Evolutionary conservation across 2,888 invertebrate genomes (phyloP), one percentile per base, ranked within the genome.

Genomic region (Platypus cylindrus): DNA sequence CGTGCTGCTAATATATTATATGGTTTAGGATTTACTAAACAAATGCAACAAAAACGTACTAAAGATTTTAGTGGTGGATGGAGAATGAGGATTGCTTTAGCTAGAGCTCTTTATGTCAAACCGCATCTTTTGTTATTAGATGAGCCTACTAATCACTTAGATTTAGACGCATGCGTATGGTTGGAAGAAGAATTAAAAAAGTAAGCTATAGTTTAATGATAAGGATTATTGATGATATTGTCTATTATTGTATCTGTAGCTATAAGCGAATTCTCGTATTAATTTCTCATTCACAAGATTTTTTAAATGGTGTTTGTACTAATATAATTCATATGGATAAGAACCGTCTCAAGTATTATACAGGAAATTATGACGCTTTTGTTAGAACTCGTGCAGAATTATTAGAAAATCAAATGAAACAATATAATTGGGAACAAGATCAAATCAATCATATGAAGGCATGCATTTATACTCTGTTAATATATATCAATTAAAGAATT

Each of bases 391-490:
- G 94, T 43, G 71, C 83, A 71, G 98, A 99, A 59, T 66, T 95
- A 50, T 67, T 94, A 43, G 98, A 98, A 63, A 98, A 98, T 63
- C 98, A 99, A 66, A 86, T 84, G 76, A 99, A 99, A 61, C 90
- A 91, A 56, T 98, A 95, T 65, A 91, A 94, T 54, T 98, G 98
- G 98, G 97, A 99, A 63, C 98, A 99, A 61, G 93, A 94, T 64
- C 97, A 98, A 65, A 97, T 99, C 44, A 73, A 90, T 40, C 91
- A 98, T 56, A 99, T 98, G 97, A 98, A 98, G 75, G 84, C 80
- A 57, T 32, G 12, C 12, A 13, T 4, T 4, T 27, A 3, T 27
- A 4, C 12, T n/a, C n/a, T n/a, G n/a, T n/a, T n/a, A n/a, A n/a
- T n/a, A n/a, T n/a, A n/a, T n/a, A n/a, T n/a, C n/a, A n/a, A n/a